Conservation (phyloP, 2,888 invertebrate genomes). For the Melieria omissa region DNA sequence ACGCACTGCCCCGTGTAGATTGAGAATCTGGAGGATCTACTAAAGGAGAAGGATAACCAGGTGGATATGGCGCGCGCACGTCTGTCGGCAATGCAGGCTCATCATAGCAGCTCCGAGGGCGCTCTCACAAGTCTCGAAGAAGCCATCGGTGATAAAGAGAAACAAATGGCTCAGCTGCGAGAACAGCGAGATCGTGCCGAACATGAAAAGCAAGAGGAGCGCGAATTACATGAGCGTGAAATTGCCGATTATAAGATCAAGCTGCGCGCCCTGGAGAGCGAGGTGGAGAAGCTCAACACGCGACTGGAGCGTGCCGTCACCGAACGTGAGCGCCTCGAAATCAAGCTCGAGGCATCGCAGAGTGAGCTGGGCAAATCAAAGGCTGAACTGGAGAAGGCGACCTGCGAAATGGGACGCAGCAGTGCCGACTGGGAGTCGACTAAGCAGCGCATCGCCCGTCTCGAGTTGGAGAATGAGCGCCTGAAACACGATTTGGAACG, state of each 20-base stretch:
- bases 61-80: constrained; percentile 94
- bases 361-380: constrained; percentile 94
- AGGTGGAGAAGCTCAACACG: constrained; percentile 88
- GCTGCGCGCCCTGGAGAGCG: constrained; percentile 88
- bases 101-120: constrained; percentile 93
- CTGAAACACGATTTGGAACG: constrained; percentile 86
- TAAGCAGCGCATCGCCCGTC: constrained; percentile 79
- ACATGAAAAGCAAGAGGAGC: constrained; percentile 94
- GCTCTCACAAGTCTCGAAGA: constrained; percentile 93
- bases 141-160: constrained; percentile 95
- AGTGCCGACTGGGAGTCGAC: constrained; percentile 77
- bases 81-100: constrained; percentile 92
- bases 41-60: constrained; percentile 98
- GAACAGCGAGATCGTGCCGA: constrained; percentile 96
- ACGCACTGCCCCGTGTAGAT: constrained; percentile 72
- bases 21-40: constrained; percentile 95
- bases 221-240: constrained; percentile 92
- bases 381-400: constrained; percentile 91
- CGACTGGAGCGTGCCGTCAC: constrained; percentile 88
- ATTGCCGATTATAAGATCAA: constrained; percentile 96
- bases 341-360: constrained; percentile 91
- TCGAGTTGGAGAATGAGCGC: constrained; percentile 91
- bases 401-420: constrained; percentile 86
- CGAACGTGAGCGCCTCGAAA: constrained; percentile 90
- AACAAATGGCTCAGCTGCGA: constrained; percentile 90